These are phyloP conservation scores for Trachelus iudaicus DNA, from an alignment of 2,888 invertebrate genomes.

Conservation along the genomic window DNA sequence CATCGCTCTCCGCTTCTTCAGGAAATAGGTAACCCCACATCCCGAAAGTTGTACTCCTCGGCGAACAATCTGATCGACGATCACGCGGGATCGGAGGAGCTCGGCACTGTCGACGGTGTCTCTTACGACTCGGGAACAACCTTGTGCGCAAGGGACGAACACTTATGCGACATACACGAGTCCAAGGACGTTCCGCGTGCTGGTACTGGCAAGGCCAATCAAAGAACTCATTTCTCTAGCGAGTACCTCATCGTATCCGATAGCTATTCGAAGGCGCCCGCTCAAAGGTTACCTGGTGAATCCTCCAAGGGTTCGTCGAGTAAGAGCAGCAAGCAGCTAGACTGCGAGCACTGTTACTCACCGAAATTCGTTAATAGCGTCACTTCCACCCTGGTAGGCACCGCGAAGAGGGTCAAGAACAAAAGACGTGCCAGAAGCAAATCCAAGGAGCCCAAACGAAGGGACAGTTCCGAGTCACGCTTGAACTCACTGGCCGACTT, in stretches of 20 bases:
- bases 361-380: constrained; percentile 50
- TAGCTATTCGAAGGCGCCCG: constrained; percentile 28
- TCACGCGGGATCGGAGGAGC: constrained; percentile 37
- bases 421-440: constrained; percentile 61
- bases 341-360: constrained; percentile 23
- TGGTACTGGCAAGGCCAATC: neutral
- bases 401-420: constrained; percentile 54
- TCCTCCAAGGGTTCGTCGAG: constrained; percentile 28
- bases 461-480: constrained; percentile 61
- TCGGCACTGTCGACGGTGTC: constrained; percentile 29
- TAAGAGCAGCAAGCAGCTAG: constrained; percentile 24
- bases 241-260: constrained; percentile 34
- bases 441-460: constrained; percentile 60
- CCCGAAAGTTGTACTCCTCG: constrained; percentile 67
- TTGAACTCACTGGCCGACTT: constrained; percentile 58
- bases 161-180: neutral
- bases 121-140: neutral
- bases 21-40: constrained; percentile 75
- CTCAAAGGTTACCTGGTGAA: constrained; percentile 9
- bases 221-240: constrained; percentile 34
- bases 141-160: neutral
- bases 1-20: constrained; percentile 71
- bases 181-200: neutral
- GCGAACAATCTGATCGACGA: constrained; percentile 62
- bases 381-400: constrained; percentile 54